Evolutionary conservation across 1,140 invertebrate genomes (phyloP), one percentile per base, ranked within the genome.

Genomic region (Ceratina japonica): DNA sequence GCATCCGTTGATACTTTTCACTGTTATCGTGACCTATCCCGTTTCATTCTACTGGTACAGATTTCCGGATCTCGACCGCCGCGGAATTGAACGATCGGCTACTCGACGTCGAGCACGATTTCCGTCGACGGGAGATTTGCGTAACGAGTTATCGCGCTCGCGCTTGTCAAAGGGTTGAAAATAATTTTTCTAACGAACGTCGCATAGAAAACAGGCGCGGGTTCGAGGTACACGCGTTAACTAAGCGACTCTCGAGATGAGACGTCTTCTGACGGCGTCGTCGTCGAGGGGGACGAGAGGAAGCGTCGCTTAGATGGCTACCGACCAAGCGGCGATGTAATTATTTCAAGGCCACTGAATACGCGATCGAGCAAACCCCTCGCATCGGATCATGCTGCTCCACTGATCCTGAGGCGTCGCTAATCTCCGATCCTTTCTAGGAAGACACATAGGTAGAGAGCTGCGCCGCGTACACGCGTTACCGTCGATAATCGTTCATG

Each of bases 311-410:
- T 79, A 79, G 84, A 71, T 73, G 72, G 54, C 69, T 66, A 64
- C 63, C 58, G 74, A 75, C 80, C 37, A 44, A 44, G 37, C 37
- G 37, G 72, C 83, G 76, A 89, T 84, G 85, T 88, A 89, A 91
- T 90, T 90, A 91, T 89, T 88, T 89, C 88, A 88, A 90, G 88
- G 87, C 88, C 87, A 89, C 86, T 89, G 88, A 90, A 87, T 86
- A 87, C 83, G 85, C 85, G 87, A 91, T 89, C 90, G 87, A 90
- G 86, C 84, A 87, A 88, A 85, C 84, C 84, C 82, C 85, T 90
- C 90, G 80, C 89, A 90, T 90, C 88, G 86, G 84, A 90, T 91
- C 89, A 90, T 87, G 82, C 80, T 88, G 88, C 89, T 90, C 83
- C 86, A 86, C 72, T 90, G 88, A 89, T 89, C 88, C 80, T 89